phyloP scores from a whole-genome alignment of 2,888 invertebrate genomes.

The Galeopsomyia nigrocyanea region DNA sequence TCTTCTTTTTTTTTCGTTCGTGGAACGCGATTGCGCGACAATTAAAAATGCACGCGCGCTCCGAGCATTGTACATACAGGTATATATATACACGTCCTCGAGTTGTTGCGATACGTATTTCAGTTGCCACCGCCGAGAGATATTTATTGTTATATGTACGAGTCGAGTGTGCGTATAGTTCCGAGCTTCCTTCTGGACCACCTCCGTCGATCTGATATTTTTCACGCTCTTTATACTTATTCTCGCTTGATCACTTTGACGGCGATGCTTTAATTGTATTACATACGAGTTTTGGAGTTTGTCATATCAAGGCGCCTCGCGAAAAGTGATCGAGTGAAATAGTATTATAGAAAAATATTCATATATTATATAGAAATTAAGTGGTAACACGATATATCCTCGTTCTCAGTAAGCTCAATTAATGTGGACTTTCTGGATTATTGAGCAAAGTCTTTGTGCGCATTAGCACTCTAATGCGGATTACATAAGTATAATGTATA shows the following conservation, averaged over 20 bases:
- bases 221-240: too few species aligned
- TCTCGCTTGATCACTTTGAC: too few species aligned
- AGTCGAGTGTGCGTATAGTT: too few species aligned
- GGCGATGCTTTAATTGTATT: too few species aligned
- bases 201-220: neutral
- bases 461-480: neutral
- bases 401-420: slow-evolving; percentile 15
- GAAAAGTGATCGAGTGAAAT: too few species aligned
- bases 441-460: slow-evolving; percentile 1
- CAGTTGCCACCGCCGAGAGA: too few species aligned
- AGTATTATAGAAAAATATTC: slow-evolving; percentile 8
- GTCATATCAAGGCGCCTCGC: too few species aligned
- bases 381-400: slow-evolving; percentile 16
- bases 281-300: too few species aligned
- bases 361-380: slow-evolving; percentile 30
- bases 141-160: neutral
- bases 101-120: neutral
- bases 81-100: too few species aligned
- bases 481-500: slow-evolving; percentile 23
- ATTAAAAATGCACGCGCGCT: slow-evolving; percentile 21
- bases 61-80: neutral
- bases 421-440: slow-evolving; percentile 10
- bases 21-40: slow-evolving; percentile 36
- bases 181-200: slow-evolving; percentile 20
- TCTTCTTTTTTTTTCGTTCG: slow-evolving; percentile 11